phyloP scores from a whole-genome alignment of 2,113 vertebrate genomes.

The Protomyctophum bolini region DNA sequence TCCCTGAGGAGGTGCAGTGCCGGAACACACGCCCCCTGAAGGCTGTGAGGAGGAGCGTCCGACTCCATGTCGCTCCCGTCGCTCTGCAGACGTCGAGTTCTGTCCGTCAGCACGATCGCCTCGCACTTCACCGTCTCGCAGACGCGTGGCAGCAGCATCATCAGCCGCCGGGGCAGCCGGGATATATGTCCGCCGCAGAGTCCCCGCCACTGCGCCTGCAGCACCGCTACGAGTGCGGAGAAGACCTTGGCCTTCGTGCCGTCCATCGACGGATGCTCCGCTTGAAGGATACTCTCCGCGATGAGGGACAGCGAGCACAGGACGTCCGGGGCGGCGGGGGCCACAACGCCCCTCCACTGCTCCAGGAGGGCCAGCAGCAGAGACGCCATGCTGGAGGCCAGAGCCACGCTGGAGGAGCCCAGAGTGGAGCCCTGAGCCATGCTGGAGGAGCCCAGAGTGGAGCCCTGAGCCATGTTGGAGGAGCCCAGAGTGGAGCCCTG shows the following conservation, averaged over 20 bases:
- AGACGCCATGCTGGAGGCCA: constrained; percentile 94
- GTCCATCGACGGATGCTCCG: constrained; percentile 91
- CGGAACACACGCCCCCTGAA: constrained; percentile 92
- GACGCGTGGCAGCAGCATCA: constrained; percentile 83
- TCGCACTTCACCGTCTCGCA: constrained; percentile 94
- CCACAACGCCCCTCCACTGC: constrained; percentile 91
- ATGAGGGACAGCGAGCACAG: constrained; percentile 88
- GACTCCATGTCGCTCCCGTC: constrained; percentile 98
- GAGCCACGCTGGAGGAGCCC: constrained; percentile 1
- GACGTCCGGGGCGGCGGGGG: constrained; percentile 87
- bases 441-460: no score
- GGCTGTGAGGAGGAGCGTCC: constrained; percentile 78
- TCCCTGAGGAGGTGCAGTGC: constrained; percentile 94
- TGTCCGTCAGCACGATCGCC: constrained; percentile 87
- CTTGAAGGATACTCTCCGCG: constrained; percentile 91
- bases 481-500: no score
- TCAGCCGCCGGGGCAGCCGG: constrained; percentile 86
- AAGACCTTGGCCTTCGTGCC: constrained; percentile 95
- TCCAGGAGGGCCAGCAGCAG: constrained; percentile 91
- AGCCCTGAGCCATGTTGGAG: no score
- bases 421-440: no score
- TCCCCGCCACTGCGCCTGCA: constrained; percentile 89
- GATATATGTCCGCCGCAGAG: constrained; percentile 86
- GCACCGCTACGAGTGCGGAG: constrained; percentile 89
- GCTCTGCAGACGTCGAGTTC: constrained; percentile 83